Percentiles rank a stretch among this genome's conserved stretches.
These are phyloP conservation scores for Sialia sialis DNA, from an alignment of 2,113 vertebrate genomes.

Conservation along the genomic window DNA sequence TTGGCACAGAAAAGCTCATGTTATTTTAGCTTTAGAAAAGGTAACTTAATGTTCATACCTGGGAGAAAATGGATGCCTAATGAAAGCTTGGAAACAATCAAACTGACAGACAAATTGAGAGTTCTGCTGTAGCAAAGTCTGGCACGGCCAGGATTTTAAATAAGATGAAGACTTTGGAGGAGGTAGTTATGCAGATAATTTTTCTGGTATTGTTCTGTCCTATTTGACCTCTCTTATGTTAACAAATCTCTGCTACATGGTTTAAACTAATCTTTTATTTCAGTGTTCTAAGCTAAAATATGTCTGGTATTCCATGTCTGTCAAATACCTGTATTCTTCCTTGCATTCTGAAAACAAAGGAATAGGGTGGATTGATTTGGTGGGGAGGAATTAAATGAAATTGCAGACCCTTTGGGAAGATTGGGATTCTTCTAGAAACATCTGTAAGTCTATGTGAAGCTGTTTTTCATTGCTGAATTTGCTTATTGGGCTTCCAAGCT, in stretches of 20 bases:
- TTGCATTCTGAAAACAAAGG: background rate
- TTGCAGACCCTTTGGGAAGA: background rate
- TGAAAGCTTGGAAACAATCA: background rate
- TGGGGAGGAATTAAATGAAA: background rate
- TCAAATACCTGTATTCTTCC: background rate
- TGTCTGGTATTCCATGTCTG: background rate
- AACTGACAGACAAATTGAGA: background rate
- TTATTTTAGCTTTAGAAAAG: background rate
- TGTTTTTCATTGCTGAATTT: background rate
- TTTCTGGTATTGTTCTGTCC: background rate
- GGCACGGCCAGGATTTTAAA: background rate
- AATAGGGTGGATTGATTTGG: background rate
- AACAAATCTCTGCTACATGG: background rate
- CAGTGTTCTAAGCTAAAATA: background rate
- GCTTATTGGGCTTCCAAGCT: background rate
- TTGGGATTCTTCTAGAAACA: background rate
- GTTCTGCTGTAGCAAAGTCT: background rate
- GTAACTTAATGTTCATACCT: background rate
- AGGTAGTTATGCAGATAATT: background rate
- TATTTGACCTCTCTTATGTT: background rate
- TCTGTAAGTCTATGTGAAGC: background rate
- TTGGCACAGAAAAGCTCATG: background rate
- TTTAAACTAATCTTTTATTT: background rate
- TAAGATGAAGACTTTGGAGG: background rate
- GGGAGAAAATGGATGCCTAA: background rate